Evolutionary conservation across 2,797 vertebrate species (phyloP), one percentile per base, ranked within the genome.

Genomic region (Anguilla marmorata): DNA sequence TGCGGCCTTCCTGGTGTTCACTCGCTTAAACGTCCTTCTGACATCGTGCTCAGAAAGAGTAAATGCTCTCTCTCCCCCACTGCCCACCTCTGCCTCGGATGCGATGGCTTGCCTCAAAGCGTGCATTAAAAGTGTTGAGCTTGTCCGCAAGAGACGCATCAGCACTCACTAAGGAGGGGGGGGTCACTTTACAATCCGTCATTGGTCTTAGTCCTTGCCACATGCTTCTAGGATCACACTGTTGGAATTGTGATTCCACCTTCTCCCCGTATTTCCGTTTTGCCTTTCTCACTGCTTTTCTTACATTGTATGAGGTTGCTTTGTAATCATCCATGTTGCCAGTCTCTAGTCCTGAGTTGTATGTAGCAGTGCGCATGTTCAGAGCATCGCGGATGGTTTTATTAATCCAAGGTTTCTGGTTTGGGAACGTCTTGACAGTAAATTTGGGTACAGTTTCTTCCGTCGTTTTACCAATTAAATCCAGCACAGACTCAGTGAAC

Each of bases 391-490:
- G 4, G 48, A 85, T 50, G 27, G 50, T 37, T 52, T 30, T 58
- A 69, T 85, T 69, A 33, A 74, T 45, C 87, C 45, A 88, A 12
- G 83, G 27, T 63, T 88, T 52, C 48, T 88, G 87, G 9, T 85
- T 69, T 7, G 87, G 79, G 54, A 84, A 84, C 9, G 24, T 72
- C 27, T 45, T 84, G 6, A 66, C 30, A 21, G 24, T 87, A 14
- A 84, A 21, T 63, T 76, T 84, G 3, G 37, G 60, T 0, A 58
- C 56, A 58, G 14, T 58, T 58, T 12, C 54, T 56, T 56, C 54
- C 11, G 14, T 56, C 2, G 54, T 56, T 56, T 52, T 52, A 52
- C 50, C 11, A 8, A 52, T 52, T 52, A 52, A 12, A 52, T 52
- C 50, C 50, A 52, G 54, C 54, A 56, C 54, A 56, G 14, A 56